Evolutionary conservation across 2,797 vertebrate genomes (phyloP), one percentile per base, ranked within the genome.

Genomic region (Telmatherina bonti): DNA sequence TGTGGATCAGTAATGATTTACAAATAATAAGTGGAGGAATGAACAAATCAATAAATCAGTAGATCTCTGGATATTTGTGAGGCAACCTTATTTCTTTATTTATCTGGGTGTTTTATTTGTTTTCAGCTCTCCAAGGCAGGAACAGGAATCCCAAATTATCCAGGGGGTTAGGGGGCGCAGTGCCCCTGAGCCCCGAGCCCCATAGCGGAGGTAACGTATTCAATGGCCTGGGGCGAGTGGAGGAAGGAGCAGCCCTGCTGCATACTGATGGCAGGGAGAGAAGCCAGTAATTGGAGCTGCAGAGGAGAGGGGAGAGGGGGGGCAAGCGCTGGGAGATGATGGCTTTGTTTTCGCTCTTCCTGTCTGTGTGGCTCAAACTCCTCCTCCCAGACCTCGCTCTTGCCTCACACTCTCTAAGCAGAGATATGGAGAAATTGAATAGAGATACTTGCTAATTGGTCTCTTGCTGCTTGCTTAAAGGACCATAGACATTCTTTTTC

Each of bases 141-240:
- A 89, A 83, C 90, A 91, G 91, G 96, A 96, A 96, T 96, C 95
- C 95, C 95, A 95, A 96, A 96, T 96, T 94, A 95, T 95, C 94
- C 94, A 93, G 89, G 66, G 91, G 95, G 95, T 95, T 94, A 95
- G 41, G 88, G 93, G 94, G 92, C 91, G 72, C 81, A 81, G 91
- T 94, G 94, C 93, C 94, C 95, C 87, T 85, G 88, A 94, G 94
- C 93, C 93, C 93, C 81, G 75, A 86, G 91, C 93, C 94, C 92
- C 92, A 93, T 88, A 92, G 93, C 90, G 83, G 93, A 93, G 87
- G 86, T 97, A 97, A 97, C 95, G 93, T 95, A 97, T 97, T 97
- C 96, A 95, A 93, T 97, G 95, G 96, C 97, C 96, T 95, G 95
- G 94, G 96, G 96, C 96, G 61, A 94, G 91, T 92, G 92, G 93